phyloP scores from a whole-genome alignment of 2,888 invertebrate genomes.

The Atherix ibis region DNA sequence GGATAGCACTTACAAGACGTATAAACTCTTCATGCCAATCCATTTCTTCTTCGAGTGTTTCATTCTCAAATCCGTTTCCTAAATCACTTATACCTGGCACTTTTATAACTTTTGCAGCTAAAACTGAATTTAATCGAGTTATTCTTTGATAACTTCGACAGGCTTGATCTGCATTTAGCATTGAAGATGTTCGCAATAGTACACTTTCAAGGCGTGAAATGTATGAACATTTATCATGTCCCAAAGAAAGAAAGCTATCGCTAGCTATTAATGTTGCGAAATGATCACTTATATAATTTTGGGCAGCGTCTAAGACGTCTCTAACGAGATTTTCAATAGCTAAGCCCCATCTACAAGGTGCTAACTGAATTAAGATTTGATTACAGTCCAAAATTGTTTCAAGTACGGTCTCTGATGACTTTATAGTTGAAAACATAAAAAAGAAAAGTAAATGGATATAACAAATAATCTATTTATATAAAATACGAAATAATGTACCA shows the following conservation, averaged over 20 bases:
- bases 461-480: neutral
- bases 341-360: constrained; percentile 71
- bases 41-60: constrained; percentile 25
- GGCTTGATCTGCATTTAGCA: constrained; percentile 65
- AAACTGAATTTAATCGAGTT: constrained; percentile 28
- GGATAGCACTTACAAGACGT: constrained; percentile 44
- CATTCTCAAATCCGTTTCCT: constrained; percentile 20
- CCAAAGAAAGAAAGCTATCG: constrained; percentile 47
- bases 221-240: constrained; percentile 56
- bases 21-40: constrained; percentile 40
- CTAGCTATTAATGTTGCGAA: constrained; percentile 59
- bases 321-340: constrained; percentile 51
- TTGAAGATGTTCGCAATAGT: constrained; percentile 59
- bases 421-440: constrained; percentile 12
- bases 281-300: constrained; percentile 62
- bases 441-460: constrained; percentile 4
- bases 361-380: constrained; percentile 57
- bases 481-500: constrained; percentile 35
- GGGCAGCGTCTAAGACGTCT: constrained; percentile 63
- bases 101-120: constrained; percentile 30
- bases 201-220: constrained; percentile 64
- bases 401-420: constrained; percentile 64
- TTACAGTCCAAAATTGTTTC: constrained; percentile 75
- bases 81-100: constrained; percentile 27
- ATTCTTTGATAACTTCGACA: constrained; percentile 54